A percentile compares a stretch with the other conserved stretches of the same genome.
phyloP scores from a whole-genome alignment of 2,113 vertebrate species.

The Coturnix japonica region DNA sequence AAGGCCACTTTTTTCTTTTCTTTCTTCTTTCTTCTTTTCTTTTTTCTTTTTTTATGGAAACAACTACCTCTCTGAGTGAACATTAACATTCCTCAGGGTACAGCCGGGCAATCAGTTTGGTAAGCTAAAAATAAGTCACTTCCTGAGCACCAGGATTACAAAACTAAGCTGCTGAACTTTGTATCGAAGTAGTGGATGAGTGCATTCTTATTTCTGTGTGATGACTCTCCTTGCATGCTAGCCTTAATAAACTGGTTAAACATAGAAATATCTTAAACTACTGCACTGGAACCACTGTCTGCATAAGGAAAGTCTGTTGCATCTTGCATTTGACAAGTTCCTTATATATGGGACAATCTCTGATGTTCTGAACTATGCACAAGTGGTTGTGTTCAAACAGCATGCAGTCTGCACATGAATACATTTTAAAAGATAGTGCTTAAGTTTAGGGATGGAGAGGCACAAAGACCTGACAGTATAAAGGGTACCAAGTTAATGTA shows the following conservation, averaged over 20 bases:
- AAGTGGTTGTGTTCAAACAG: not conserved
- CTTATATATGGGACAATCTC: not conserved
- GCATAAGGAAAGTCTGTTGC: not conserved
- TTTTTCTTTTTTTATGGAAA: not conserved
- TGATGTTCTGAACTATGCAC: not conserved
- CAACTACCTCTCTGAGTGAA: not conserved
- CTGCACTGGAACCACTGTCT: not conserved
- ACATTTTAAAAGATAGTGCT: not conserved
- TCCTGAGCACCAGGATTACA: not conserved
- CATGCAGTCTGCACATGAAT: not conserved
- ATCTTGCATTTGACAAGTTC: not conserved
- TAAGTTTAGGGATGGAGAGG: not conserved
- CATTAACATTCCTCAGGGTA: not conserved
- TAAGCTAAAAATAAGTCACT: not conserved
- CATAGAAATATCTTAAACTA: not conserved
- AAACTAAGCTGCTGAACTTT: not conserved
- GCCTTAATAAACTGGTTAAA: not conserved
- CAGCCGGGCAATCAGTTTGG: not conserved
- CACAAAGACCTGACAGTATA: not conserved
- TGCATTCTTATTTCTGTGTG: not conserved
- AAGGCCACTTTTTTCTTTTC: not conserved
- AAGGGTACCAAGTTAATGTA: not conserved
- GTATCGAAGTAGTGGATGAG: not conserved
- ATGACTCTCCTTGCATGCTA: not conserved
- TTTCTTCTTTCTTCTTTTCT: not conserved